A percentile compares a stretch with the other conserved stretches of the same genome.
These are phyloP conservation scores for Oceanodroma leucorhoa DNA, from an alignment of 2,797 vertebrate genomes.

Conservation along the genomic window DNA sequence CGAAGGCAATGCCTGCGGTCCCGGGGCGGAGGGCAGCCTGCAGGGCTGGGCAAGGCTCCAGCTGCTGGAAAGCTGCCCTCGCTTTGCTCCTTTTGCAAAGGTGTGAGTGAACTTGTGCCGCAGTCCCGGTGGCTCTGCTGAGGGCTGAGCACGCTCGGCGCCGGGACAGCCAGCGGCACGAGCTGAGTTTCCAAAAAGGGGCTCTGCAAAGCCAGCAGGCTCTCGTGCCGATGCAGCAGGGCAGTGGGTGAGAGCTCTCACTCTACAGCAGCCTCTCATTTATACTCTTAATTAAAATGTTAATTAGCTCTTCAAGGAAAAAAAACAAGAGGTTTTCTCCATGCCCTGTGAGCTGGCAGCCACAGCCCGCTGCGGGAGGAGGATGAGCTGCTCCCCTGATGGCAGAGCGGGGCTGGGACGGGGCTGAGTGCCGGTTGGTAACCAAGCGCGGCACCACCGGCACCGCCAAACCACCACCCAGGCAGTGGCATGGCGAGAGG, in stretches of 20 bases:
- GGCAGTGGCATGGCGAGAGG: fast-evolving
- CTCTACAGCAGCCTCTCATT: background rate
- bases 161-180: background rate
- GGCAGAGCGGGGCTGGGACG: background rate
- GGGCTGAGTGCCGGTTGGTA: background rate
- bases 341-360: background rate
- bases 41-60: background rate
- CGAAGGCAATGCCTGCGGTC: fast-evolving
- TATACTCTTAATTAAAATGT: background rate
- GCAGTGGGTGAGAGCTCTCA: background rate
- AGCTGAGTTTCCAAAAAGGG: background rate
- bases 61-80: background rate
- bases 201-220: background rate
- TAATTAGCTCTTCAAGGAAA: background rate
- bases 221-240: fast-evolving
- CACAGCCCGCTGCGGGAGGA: fast-evolving
- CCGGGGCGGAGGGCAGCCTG: background rate
- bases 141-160: fast-evolving
- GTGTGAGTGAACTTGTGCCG: too few relatives aligned
- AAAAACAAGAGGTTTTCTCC: background rate
- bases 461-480: background rate
- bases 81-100: background rate
- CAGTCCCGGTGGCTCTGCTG: background rate
- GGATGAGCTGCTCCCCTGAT: background rate
- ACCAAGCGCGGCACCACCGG: background rate